These are phyloP conservation scores for Dicentrarchus labrax DNA, from an alignment of 2,113 vertebrate species.

Conservation along the genomic window DNA sequence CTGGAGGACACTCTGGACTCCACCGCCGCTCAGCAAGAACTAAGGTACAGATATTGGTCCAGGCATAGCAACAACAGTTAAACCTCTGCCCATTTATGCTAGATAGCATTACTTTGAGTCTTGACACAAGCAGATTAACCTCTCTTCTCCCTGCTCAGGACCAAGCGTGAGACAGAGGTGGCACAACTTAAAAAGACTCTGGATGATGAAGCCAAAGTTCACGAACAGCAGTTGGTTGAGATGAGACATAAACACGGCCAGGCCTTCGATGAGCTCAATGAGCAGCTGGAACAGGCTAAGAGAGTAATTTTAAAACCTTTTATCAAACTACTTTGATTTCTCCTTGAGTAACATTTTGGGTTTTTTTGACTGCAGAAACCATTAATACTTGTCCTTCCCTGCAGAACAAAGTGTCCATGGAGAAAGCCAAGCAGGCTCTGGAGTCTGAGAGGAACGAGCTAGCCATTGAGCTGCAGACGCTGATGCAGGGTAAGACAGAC, in stretches of 20 bases:
- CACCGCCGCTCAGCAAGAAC: conserved; percentile 96
- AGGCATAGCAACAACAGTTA: background rate
- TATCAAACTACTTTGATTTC: background rate
- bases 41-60: conserved; percentile 85
- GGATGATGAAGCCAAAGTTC: conserved; percentile 92
- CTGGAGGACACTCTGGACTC: conserved; percentile 96
- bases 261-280: conserved; percentile 94
- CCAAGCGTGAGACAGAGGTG: conserved; percentile 97
- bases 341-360: background rate
- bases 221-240: conserved; percentile 92
- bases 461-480: conserved; percentile 91
- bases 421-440: conserved; percentile 95
- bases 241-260: conserved; percentile 96
- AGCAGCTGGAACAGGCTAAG: conserved; percentile 97
- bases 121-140: background rate
- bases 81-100: background rate
- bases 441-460: conserved; percentile 95
- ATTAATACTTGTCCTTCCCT: background rate
- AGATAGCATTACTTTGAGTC: background rate
- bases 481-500: conserved; percentile 93
- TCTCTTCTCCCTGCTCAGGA: conserved; percentile 76
- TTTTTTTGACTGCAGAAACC: background rate
- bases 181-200: conserved; percentile 92
- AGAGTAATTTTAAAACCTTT: conserved; percentile 82
- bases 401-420: conserved; percentile 95